Base-by-base conservation (phyloP, 1,140 invertebrate species). In the Branchinecta lynchi region DNA sequence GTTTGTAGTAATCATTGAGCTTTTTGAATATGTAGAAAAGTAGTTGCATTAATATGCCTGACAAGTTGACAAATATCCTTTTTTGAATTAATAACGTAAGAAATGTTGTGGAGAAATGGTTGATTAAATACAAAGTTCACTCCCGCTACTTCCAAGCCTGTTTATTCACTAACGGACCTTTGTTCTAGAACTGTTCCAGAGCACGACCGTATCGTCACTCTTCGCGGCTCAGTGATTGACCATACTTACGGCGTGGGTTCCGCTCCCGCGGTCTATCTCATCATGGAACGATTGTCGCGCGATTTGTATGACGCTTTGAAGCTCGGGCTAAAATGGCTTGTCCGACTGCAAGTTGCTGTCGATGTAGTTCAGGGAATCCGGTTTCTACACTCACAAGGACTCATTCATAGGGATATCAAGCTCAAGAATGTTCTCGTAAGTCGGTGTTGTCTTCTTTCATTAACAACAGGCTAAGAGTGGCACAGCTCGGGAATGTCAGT, bases 351-450 rank as follows among this genome's bases (percentile, higher is more conserved):
- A 78, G 86, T 95, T 70, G 85, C 89, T 0, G 85, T 90, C 70
- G 90, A 95, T 78, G 91, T 91, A 3, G 83, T 90, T 0, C 86
- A 89, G 76, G 89, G 88, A 10, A 91, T 93, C 75, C 82, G 91
- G 44, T 93, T 90, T 79, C 82, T 95, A 15, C 92, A 95, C 78
- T 89, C 89, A 10, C 86, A 70, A 79, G 91, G 91, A 1, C 81
- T 94, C 3, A 87, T 93, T 9, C 91, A 93, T 78, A 82, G 92
- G 70, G 92, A 94, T 78, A 90, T 95, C 70, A 94, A 94, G 78
- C 79, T 93, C 70, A 93, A 93, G 79, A 93, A 93, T 80, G 90
- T 93, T 60, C 78, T 94, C 70, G 85, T 86, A 80, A 77, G 79
- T 60, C 12, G 51, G 32, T 32, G 32, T 32, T 32, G 32, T 32